Percentiles rank a stretch among this genome's conserved stretches.
These are phyloP conservation scores for Enteromius paludinosus DNA, from an alignment of 2,797 vertebrate genomes.

Conservation along the genomic window DNA sequence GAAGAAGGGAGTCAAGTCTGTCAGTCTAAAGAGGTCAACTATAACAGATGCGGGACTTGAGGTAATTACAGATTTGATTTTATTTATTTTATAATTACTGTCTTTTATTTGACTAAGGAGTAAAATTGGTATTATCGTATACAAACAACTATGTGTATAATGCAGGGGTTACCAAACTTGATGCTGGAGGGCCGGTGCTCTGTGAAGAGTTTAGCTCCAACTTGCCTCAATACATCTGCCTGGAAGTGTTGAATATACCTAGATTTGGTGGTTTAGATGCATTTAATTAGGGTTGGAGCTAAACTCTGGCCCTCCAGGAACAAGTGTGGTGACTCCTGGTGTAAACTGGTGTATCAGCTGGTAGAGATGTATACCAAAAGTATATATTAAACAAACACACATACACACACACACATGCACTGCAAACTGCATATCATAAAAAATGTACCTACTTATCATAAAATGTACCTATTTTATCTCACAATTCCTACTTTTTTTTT, in stretches of 20 bases:
- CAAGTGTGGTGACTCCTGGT: too few species aligned
- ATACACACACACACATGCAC: neutral
- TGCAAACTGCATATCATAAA: neutral
- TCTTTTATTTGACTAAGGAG: neutral
- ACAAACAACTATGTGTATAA: neutral
- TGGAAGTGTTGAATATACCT: too few species aligned
- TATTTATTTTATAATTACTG: too few species aligned
- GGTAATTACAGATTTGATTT: constrained; percentile 82
- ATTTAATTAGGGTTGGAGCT: too few species aligned
- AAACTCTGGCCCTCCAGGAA: too few species aligned
- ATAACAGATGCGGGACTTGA: constrained; percentile 97
- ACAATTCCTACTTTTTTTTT: too few species aligned
- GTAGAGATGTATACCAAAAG: neutral
- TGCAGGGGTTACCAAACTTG: neutral
- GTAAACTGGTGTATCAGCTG: neutral
- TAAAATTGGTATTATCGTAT: neutral
- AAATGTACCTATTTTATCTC: too few species aligned
- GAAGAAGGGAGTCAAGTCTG: constrained; percentile 96
- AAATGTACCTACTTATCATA: too few species aligned
- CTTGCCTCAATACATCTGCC: too few species aligned
- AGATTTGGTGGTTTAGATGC: too few species aligned
- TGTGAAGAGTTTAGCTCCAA: too few species aligned
- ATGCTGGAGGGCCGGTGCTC: too few species aligned
- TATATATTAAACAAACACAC: neutral
- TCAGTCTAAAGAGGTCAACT: constrained; percentile 97